Evolutionary conservation across 2,888 invertebrate genomes (phyloP).

Genomic region (Acronicta alni): DNA sequence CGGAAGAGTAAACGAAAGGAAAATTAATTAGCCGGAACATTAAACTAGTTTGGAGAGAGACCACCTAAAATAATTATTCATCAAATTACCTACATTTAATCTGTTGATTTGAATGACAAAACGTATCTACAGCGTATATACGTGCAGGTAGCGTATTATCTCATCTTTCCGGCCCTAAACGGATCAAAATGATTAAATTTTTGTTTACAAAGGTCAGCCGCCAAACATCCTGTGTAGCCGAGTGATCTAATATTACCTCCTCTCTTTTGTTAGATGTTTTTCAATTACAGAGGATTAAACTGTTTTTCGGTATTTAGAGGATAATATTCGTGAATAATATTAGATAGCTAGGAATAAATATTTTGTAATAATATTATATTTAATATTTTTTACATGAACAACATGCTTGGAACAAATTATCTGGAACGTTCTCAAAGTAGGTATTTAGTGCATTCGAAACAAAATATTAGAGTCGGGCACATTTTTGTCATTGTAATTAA

Average conservation of each 20-base stretch:
- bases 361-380: too few species aligned
- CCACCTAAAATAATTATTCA: too few species aligned
- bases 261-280: slow-evolving; percentile 53
- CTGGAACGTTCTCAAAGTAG: too few species aligned
- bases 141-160: slow-evolving; percentile 50
- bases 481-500: too few species aligned
- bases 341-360: too few species aligned
- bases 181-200: slow-evolving; percentile 66
- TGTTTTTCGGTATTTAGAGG: slow-evolving; percentile 27
- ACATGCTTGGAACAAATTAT: too few species aligned
- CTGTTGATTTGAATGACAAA: slow-evolving; percentile 12
- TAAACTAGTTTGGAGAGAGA: too few species aligned
- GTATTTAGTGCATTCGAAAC: too few species aligned
- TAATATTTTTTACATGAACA: background rate
- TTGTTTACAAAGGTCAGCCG: slow-evolving; percentile 62
- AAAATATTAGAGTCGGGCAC: too few species aligned
- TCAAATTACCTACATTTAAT: background rate
- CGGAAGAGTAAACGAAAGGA: too few species aligned
- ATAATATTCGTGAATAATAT: slow-evolving; percentile 31
- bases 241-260: slow-evolving; percentile 37
- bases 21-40: too few species aligned
- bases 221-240: slow-evolving; percentile 56
- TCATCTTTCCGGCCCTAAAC: slow-evolving; percentile 62
- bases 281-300: slow-evolving; percentile 51
- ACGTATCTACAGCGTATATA: slow-evolving; percentile 18